A percentile compares a stretch with the other conserved stretches of the same genome.
These are phyloP conservation scores for Rhinogobius similis DNA, from an alignment of 2,113 vertebrate genomes.

Conservation along the genomic window DNA sequence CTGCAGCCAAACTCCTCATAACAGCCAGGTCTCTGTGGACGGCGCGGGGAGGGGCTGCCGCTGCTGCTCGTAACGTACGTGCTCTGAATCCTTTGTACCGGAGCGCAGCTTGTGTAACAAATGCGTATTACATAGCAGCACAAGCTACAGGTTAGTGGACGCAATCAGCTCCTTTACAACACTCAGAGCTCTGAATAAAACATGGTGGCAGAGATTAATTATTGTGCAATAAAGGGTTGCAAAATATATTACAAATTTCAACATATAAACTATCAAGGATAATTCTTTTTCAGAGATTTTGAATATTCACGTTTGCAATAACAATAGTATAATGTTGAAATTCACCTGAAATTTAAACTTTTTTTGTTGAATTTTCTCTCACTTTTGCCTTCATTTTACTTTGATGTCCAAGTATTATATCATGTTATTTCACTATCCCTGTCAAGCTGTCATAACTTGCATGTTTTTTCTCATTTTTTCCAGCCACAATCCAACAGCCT, in stretches of 20 bases:
- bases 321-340: no score
- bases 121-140: conserved; percentile 48
- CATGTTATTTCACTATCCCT: background rate
- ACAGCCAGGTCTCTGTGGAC: conserved; percentile 54
- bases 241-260: background rate
- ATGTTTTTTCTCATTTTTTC: background rate
- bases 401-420: background rate
- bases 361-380: no score
- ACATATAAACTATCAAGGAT: no score
- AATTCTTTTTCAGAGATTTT: no score
- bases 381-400: background rate
- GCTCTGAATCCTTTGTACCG: conserved; percentile 60
- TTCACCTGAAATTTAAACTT: no score
- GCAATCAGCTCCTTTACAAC: conserved; percentile 5
- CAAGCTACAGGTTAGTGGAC: conserved; percentile 51
- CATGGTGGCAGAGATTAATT: background rate
- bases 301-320: no score
- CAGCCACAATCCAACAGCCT: background rate
- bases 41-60: conserved; percentile 69
- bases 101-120: conserved; percentile 64
- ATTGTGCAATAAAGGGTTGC: conserved; percentile 9
- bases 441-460: background rate
- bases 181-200: conserved; percentile 2
- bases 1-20: conserved; percentile 64
- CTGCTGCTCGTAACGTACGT: conserved; percentile 65